Conservation (phyloP, 2,888 invertebrate species). For the Nycteola revayana region DNA sequence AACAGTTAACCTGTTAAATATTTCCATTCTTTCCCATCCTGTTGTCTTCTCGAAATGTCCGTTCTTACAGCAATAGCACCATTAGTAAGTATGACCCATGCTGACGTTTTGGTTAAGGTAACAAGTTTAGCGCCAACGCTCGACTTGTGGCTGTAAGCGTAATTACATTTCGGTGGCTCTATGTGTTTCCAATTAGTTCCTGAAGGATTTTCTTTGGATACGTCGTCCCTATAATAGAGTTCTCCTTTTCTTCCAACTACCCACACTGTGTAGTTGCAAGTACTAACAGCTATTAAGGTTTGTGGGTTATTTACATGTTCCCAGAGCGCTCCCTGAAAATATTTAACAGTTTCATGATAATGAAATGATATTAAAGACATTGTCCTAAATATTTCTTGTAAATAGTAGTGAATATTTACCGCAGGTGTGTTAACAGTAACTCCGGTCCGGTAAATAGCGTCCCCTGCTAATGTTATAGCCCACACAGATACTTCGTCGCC, state of each 20-base stretch:
- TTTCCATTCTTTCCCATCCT: conserved; percentile 93
- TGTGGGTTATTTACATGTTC: conserved; percentile 92
- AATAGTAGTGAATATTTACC: conserved; percentile 84
- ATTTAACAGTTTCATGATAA: too few species aligned
- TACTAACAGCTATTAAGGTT: conserved; percentile 87
- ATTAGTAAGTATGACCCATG: conserved; percentile 91
- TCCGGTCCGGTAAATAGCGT: conserved; percentile 90
- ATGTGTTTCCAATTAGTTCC: conserved; percentile 90
- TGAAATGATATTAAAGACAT: too few species aligned
- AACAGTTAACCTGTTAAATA: conserved; percentile 82
- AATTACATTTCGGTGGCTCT: conserved; percentile 80
- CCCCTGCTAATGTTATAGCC: conserved; percentile 93
- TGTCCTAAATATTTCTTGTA: too few species aligned
- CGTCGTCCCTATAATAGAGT: conserved; percentile 90
- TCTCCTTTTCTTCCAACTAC: conserved; percentile 93
- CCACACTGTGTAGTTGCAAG: conserved; percentile 89
- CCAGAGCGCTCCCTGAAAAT: conserved; percentile 86
- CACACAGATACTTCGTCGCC: conserved; percentile 84
- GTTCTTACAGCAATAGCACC: conserved; percentile 89
- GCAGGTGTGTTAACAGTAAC: conserved; percentile 87
- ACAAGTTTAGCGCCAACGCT: conserved; percentile 85
- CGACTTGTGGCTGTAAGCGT: conserved; percentile 53
- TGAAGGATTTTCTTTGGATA: conserved; percentile 84
- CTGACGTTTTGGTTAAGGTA: conserved; percentile 86
- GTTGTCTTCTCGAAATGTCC: conserved; percentile 88